Percentiles rank a stretch among this genome's conserved stretches.
Conservation (phyloP, 2,797 vertebrate genomes). For the Dromococcyx pavoninus region DNA sequence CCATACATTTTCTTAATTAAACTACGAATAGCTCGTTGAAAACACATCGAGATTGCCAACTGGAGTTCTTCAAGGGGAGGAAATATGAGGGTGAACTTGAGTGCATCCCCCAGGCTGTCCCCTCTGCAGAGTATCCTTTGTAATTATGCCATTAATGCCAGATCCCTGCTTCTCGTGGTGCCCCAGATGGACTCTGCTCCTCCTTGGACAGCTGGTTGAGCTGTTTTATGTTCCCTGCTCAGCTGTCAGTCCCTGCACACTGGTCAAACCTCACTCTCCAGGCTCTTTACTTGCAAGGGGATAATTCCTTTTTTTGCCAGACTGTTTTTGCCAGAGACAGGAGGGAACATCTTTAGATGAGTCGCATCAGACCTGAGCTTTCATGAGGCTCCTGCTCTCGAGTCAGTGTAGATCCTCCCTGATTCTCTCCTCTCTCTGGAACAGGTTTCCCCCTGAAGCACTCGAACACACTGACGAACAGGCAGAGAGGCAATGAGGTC, state of each 20-base stretch:
- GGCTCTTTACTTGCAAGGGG: neutral
- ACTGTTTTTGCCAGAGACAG: neutral
- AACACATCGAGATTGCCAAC: neutral
- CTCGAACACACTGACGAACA: slow-evolving; percentile 93
- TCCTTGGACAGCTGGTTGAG: neutral
- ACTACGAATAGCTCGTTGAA: accelerated
- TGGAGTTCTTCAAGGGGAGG: neutral
- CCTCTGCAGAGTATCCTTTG: neutral
- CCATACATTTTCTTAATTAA: neutral
- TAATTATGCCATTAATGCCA: neutral
- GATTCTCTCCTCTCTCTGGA: neutral
- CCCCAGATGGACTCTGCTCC: neutral
- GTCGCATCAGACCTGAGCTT: neutral
- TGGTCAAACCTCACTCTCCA: neutral
- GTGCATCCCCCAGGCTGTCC: neutral
- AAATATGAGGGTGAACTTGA: neutral
- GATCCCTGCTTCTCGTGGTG: neutral
- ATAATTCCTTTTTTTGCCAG: neutral
- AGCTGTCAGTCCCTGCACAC: neutral
- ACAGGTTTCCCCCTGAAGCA: slow-evolving; percentile 78
- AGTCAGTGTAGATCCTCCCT: neutral
- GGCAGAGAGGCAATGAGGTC: slow-evolving; percentile 92
- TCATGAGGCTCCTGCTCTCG: neutral
- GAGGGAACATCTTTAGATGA: neutral
- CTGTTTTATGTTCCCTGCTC: neutral